Base-by-base conservation (phyloP, 1,140 invertebrate genomes). In the Drosophila nigrodunni region DNA sequence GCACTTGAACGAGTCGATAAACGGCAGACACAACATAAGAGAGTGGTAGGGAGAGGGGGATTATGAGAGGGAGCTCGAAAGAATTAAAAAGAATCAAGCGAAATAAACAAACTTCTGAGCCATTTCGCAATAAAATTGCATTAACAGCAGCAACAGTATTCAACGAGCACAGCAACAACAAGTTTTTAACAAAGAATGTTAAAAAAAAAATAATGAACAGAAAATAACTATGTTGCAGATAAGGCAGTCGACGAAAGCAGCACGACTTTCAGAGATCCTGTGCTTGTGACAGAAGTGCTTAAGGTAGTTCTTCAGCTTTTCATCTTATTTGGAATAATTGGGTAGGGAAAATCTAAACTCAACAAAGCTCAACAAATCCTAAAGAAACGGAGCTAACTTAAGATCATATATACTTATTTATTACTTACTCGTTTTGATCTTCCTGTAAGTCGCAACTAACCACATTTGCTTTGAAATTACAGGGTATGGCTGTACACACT, bases 91-190 rank as follows among this genome's bases (percentile, higher is more conserved):
- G 11, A 41, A 37, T 21, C 39, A 37, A n/a, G 15, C 46, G 21
- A 59, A 65, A 52, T 39, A 75, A 82, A 80, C 80, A 72, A 78
- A 83, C 77, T 83, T 83, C 80, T 79, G 80, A 83, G 72, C 80
- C 67, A 83, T 83, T 83, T 83, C 72, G 80, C 80, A 79, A 83
- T 77, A 80, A 80, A 83, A 83, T 82, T 80, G 76, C 76, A 82
- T 78, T 65, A 78, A 82, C 74, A 77, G 55, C 49, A 71, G 60
- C 78, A 66, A 61, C 47, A 65, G 34, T 8, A 46, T 6, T n/a
- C 35, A 7, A 34, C 34, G 30, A 7, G 6, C 18, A 46, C 44
- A 49, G 10, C 30, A 68, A 41, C 0, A 46, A 18, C n/a, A 2
- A 21, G 50, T 30, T 30, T 30, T 30, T 7, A 46, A 46, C 35